Evolutionary conservation across 2,113 vertebrate genomes (phyloP).

Genomic region (Nematolebias whitei): DNA sequence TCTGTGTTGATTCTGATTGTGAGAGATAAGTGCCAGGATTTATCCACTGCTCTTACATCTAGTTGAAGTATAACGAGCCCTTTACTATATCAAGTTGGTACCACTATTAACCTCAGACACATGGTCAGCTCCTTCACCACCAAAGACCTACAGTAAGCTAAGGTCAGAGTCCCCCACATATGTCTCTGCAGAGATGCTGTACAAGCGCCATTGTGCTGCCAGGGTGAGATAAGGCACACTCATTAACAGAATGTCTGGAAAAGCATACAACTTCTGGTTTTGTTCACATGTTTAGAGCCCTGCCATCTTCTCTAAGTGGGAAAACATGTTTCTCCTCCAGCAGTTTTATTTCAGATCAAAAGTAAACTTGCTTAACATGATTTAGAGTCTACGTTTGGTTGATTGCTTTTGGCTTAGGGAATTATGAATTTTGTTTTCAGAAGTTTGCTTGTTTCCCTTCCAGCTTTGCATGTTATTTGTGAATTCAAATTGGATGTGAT

Average conservation of each 20-base stretch:
- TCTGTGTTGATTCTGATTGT: no score
- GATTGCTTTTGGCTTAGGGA: constrained; percentile 38
- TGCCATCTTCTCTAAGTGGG: constrained; percentile 30
- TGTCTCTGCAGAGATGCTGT: constrained; percentile 30
- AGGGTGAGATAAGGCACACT: constrained; percentile 6
- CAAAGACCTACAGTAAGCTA: no score
- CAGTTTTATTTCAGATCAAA: constrained; percentile 51
- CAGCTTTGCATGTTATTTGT: constrained; percentile 63
- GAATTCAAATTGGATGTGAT: constrained; percentile 68
- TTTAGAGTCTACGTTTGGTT: constrained; percentile 42
- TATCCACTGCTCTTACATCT: no score
- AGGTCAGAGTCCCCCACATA: background rate
- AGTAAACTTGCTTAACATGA: constrained; percentile 39
- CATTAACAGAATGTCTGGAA: constrained; percentile 19
- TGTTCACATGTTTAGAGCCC: constrained; percentile 48
- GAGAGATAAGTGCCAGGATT: no score
- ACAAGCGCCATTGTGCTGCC: background rate
- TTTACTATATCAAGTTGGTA: no score
- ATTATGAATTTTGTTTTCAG: constrained; percentile 55
- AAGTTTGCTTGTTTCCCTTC: constrained; percentile 54
- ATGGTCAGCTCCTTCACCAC: no score
- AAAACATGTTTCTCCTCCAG: constrained; percentile 55
- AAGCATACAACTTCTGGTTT: constrained; percentile 17
- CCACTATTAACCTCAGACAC: no score
- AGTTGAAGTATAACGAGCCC: no score